These are phyloP conservation scores for Vesta saturnalis DNA, from an alignment of 2,888 invertebrate species.

Conservation along the genomic window DNA sequence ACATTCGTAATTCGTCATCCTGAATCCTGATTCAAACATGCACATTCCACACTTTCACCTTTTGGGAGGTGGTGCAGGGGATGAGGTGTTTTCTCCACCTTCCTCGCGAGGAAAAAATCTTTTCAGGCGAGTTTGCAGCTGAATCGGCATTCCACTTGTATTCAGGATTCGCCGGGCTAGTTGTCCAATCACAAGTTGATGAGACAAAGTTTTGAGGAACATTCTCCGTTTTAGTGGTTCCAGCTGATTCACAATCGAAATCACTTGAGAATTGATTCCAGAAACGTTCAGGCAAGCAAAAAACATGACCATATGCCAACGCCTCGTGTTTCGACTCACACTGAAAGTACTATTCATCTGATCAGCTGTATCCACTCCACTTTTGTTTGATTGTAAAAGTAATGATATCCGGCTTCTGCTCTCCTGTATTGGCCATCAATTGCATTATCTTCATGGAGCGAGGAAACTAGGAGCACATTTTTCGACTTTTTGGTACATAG, in stretches of 20 bases:
- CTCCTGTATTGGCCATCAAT: not conserved
- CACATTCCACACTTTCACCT: too few relatives aligned
- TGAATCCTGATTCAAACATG: not conserved
- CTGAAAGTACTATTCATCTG: too few relatives aligned
- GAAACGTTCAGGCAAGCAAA: too few relatives aligned
- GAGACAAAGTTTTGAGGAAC: too few relatives aligned
- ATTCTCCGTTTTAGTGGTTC: not conserved
- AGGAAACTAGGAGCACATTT: not conserved
- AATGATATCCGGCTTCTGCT: not conserved
- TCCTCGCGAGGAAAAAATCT: not conserved
- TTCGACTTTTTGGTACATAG: not conserved
- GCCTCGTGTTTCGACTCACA: not conserved
- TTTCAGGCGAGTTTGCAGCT: too few relatives aligned
- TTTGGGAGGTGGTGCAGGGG: too few relatives aligned
- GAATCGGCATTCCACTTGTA: too few relatives aligned
- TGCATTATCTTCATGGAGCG: not conserved
- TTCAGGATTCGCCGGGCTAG: too few relatives aligned
- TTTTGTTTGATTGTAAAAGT: not conserved
- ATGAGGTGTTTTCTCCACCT: too few relatives aligned
- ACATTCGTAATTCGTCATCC: too few relatives aligned
- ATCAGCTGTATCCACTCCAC: too few relatives aligned
- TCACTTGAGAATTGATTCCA: not conserved
- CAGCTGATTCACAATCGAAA: not conserved
- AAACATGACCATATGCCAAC: not conserved
- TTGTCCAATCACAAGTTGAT: too few relatives aligned